These are phyloP conservation scores for Agapostemon virescens DNA, from an alignment of 2,888 invertebrate genomes.

Conservation along the genomic window DNA sequence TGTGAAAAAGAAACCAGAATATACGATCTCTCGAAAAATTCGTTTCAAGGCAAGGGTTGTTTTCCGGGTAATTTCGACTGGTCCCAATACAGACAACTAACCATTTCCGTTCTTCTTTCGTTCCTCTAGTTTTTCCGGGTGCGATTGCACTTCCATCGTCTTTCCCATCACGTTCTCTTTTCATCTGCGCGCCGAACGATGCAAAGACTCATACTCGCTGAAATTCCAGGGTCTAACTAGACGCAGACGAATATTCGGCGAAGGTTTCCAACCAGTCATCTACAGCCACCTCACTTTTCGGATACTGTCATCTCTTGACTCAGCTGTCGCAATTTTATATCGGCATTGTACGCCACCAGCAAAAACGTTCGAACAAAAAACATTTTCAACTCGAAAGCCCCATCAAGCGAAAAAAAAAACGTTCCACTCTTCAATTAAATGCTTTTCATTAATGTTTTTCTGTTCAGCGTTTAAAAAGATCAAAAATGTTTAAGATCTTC, in stretches of 20 bases:
- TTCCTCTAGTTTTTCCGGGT: not conserved
- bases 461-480: too few relatives aligned
- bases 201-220: constrained; percentile 11
- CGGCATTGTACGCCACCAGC: constrained; percentile 14
- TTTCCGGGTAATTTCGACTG: not conserved
- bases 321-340: not conserved
- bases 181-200: constrained; percentile 15
- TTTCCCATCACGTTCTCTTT: constrained; percentile 28
- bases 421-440: too few relatives aligned
- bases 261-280: constrained; percentile 34
- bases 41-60: not conserved
- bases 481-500: too few relatives aligned
- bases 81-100: not conserved
- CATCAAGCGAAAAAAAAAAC: too few relatives aligned
- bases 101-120: constrained; percentile 6
- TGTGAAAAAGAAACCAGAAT: not conserved
- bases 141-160: constrained; percentile 11
- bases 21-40: not conserved
- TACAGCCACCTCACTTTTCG: constrained; percentile 19
- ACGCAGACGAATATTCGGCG: constrained; percentile 19
- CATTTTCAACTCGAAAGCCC: not conserved
- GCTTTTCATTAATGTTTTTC: too few relatives aligned
- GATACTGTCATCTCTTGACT: constrained; percentile 12
- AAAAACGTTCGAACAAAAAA: not conserved
- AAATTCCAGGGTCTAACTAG: constrained; percentile 17